These are phyloP conservation scores for Lagorchestes hirsutus DNA, from an alignment of 2,797 vertebrate genomes.

Conservation along the genomic window DNA sequence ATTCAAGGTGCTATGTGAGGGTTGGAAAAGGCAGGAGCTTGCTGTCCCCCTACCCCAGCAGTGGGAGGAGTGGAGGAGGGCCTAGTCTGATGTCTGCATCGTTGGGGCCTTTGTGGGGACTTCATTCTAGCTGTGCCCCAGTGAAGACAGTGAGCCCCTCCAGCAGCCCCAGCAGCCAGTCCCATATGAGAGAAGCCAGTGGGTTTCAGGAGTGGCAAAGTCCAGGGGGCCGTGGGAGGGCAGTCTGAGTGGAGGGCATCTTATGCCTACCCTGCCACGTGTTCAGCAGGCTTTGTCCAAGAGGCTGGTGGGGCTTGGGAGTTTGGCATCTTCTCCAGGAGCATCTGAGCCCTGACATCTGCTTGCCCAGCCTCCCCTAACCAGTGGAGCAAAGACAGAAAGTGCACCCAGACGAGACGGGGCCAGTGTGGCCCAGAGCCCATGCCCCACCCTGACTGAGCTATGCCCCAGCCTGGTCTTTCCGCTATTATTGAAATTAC, in stretches of 20 bases:
- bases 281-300: not conserved
- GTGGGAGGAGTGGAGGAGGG: not conserved
- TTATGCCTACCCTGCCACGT: not conserved
- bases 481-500: not conserved
- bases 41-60: not conserved
- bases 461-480: not conserved
- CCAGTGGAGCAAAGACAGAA: not conserved
- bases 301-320: not conserved
- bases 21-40: not conserved
- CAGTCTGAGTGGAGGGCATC: not conserved
- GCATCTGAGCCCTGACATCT: not conserved
- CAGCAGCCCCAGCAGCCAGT: not conserved
- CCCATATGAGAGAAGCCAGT: accelerated
- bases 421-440: not conserved
- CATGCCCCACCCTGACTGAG: not conserved
- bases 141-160: not conserved
- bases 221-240: not conserved
- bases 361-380: not conserved
- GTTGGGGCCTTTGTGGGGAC: too few species aligned
- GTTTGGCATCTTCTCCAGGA: too few species aligned
- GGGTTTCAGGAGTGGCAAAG: not conserved
- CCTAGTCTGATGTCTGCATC: not conserved
- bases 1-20: not conserved
- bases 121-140: not conserved
- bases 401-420: not conserved